These are phyloP conservation scores for Drosophila planitibia DNA, from an alignment of 2,888 invertebrate species.

Conservation along the genomic window DNA sequence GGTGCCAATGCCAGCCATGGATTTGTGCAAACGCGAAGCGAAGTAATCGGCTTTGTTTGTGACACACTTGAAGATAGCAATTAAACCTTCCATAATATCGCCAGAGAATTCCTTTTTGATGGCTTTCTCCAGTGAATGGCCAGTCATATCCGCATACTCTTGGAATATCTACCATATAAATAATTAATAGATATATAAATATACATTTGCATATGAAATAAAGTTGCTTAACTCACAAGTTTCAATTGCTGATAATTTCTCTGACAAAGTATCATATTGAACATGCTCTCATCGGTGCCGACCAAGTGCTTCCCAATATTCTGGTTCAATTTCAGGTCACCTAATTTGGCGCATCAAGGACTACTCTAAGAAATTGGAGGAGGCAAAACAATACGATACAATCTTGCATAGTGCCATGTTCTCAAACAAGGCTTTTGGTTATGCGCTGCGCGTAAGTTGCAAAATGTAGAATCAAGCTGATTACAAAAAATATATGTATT, in stretches of 20 bases:
- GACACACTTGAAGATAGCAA: slow-evolving; percentile 93
- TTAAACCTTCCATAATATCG: slow-evolving; percentile 91
- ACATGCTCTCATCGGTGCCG: slow-evolving; percentile 94
- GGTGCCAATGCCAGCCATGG: slow-evolving; percentile 96
- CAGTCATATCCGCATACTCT: slow-evolving; percentile 88
- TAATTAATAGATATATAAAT: neutral
- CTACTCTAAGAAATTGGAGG: slow-evolving; percentile 88
- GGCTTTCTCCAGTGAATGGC: slow-evolving; percentile 92
- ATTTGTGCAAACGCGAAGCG: slow-evolving; percentile 93
- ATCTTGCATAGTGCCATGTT: slow-evolving; percentile 89
- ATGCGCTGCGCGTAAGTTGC: slow-evolving; percentile 89
- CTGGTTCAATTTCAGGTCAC: slow-evolving; percentile 84
- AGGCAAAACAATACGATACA: slow-evolving; percentile 88
- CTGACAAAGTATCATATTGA: slow-evolving; percentile 93
- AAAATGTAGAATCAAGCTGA: neutral
- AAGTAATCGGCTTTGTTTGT: slow-evolving; percentile 93
- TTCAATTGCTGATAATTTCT: slow-evolving; percentile 89
- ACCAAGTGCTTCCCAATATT: slow-evolving; percentile 69
- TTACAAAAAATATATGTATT: neutral
- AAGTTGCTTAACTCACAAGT: slow-evolving; percentile 70
- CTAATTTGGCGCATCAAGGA: slow-evolving; percentile 90
- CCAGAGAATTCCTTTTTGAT: slow-evolving; percentile 94
- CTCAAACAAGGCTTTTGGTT: slow-evolving; percentile 90
- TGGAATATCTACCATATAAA: slow-evolving; percentile 80
- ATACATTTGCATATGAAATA: neutral